Conservation (phyloP, 2,888 invertebrate species). For the Synergus laeviventris region DNA sequence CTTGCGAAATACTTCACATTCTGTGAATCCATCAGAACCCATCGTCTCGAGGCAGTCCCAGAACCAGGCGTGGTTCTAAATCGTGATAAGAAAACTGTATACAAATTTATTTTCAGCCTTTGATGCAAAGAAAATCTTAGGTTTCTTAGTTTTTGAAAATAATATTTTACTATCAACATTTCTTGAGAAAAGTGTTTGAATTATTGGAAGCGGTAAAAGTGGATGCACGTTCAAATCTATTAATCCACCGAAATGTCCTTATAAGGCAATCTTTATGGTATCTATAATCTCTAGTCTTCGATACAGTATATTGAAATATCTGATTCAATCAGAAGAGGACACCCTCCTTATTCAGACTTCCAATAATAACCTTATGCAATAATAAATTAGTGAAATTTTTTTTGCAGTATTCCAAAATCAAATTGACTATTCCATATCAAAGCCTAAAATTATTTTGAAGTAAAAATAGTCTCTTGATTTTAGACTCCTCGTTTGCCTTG, state of each 20-base stretch:
- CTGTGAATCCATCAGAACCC: constrained; percentile 44
- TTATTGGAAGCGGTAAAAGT: not conserved
- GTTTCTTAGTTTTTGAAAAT: constrained; percentile 39
- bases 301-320: constrained; percentile 22
- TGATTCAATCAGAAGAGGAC: not conserved
- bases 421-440: not conserved
- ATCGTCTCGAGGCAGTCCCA: constrained; percentile 50
- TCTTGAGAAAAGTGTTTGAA: not conserved
- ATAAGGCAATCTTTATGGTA: constrained; percentile 42
- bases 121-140: not conserved
- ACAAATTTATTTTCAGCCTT: constrained; percentile 40
- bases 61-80: constrained; percentile 55
- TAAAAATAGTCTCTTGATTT: not conserved
- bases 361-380: too few relatives aligned
- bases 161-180: not conserved
- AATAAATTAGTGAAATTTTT: too few relatives aligned
- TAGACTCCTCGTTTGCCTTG: not conserved
- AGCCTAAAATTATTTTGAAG: not conserved
- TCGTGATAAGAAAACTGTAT: constrained; percentile 48
- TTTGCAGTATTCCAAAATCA: too few relatives aligned
- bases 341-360: not conserved
- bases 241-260: constrained; percentile 37
- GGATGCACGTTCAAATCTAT: not conserved
- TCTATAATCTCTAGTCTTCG: constrained; percentile 12
- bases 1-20: constrained; percentile 52